Evolutionary conservation across 2,888 invertebrate species (phyloP), one percentile per base, ranked within the genome.

Genomic region (Coremacera marginata): DNA sequence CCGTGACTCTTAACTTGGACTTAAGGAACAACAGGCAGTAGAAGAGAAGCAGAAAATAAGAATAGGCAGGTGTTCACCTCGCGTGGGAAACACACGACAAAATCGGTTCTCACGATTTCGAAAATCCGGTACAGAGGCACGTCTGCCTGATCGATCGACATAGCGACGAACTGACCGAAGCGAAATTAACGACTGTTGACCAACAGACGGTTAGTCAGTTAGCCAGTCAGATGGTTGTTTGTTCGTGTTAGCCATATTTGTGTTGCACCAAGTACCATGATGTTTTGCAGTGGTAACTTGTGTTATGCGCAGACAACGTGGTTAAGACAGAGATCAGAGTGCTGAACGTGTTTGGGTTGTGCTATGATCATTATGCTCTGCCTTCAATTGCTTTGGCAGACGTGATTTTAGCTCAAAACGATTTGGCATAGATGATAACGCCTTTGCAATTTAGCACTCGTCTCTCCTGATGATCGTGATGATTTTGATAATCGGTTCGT

Each of bases 31-130:
- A 25, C 60, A 11, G 25, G 22, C 25, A 25, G 44, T 3, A 73
- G n/a, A 62, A 57, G 68, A 63, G 52, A 79, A 82, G 82, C 82
- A 31, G 31, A 31, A 83, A 82, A 80, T 82, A 71, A n/a, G n/a
- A n/a, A n/a, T n/a, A 82, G 88, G 89, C 89, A 89, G 89, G 89
- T 89, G 89, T 89, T 88, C 89, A 85, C 87, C 87, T 89, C 89
- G 89, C 89, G 89, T 89, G 89, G 89, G 89, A 89, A 89, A 89
- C 89, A 89, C 89, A 89, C 89, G 89, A 89, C 89, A 89, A 88
- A 87, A 88, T 89, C 86, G 86, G 88, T 89, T 89, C 89, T 87
- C 89, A 89, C 89, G 89, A 87, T 89, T 86, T 82, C 82, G 84
- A 86, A 87, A 87, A 87, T 86, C 87, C 86, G 84, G 86, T 85